A percentile compares a stretch with the other conserved stretches of the same genome.
phyloP scores from a whole-genome alignment of 2,113 vertebrate species.

The Paralichthys olivaceus region DNA sequence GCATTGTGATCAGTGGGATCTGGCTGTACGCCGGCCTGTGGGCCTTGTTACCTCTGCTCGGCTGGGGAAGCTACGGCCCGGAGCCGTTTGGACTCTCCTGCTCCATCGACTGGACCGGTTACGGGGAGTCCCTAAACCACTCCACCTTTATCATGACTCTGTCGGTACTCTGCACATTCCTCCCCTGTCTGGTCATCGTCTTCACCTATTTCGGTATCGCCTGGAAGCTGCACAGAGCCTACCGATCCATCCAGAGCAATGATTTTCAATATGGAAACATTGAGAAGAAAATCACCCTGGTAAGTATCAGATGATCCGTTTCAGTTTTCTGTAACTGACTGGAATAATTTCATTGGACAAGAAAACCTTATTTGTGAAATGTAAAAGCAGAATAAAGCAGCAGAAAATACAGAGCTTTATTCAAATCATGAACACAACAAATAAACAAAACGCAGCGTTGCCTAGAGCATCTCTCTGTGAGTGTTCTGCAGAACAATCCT shows the following conservation, averaged over 20 bases:
- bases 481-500: too few relatives aligned
- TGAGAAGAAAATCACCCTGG: constrained; percentile 84
- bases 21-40: constrained; percentile 86
- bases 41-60: constrained; percentile 84
- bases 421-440: too few relatives aligned
- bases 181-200: constrained; percentile 81
- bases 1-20: constrained; percentile 75
- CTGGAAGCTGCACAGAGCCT: constrained; percentile 86
- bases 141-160: constrained; percentile 84
- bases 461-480: too few relatives aligned
- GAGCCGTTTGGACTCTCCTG: constrained; percentile 87
- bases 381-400: not conserved
- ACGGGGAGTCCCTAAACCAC: constrained; percentile 77
- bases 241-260: constrained; percentile 81
- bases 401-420: too few relatives aligned
- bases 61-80: constrained; percentile 86
- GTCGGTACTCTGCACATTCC: constrained; percentile 82
- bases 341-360: not conserved
- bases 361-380: not conserved
- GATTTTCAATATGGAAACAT: constrained; percentile 78
- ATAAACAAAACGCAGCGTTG: too few relatives aligned
- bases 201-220: constrained; percentile 83
- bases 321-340: not conserved
- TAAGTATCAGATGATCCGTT: constrained; percentile 62
- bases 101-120: constrained; percentile 85